Conservation (phyloP, 2,888 invertebrate genomes). For the Lycocerus yunnanus region DNA sequence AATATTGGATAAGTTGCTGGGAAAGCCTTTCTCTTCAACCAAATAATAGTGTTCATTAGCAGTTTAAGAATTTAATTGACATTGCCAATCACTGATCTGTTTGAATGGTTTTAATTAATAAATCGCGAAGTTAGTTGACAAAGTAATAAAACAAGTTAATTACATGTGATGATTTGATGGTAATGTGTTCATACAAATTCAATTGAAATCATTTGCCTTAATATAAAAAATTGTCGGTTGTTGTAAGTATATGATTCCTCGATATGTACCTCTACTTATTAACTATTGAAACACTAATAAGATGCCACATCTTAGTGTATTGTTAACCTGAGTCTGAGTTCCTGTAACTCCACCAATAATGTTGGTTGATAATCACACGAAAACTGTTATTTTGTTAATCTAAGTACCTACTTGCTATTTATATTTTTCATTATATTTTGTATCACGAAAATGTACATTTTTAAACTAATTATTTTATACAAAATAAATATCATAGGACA, state of each 20-base stretch:
- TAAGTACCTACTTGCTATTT: slow-evolving; percentile 44
- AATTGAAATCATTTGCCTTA: slow-evolving; percentile 42
- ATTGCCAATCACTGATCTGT: slow-evolving; percentile 19
- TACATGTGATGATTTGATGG: slow-evolving; percentile 27
- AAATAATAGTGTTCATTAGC: slow-evolving; percentile 44
- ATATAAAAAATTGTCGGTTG: slow-evolving; percentile 39
- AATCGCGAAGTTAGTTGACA: not conserved
- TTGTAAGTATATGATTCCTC: slow-evolving; percentile 24
- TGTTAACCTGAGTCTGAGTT: slow-evolving; percentile 50
- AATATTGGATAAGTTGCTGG: slow-evolving; percentile 41
- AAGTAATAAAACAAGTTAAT: not conserved
- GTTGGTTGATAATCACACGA: slow-evolving; percentile 30
- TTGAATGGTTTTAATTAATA: slow-evolving; percentile 9
- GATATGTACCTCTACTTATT: not conserved
- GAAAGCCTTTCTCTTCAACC: slow-evolving; percentile 32
- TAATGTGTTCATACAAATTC: slow-evolving; percentile 15
- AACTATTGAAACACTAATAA: not conserved
- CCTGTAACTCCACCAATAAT: slow-evolving; percentile 41
- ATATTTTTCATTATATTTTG: slow-evolving; percentile 57
- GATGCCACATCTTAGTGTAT: slow-evolving; percentile 30
- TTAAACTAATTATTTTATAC: slow-evolving; percentile 54
- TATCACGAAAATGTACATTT: slow-evolving; percentile 56
- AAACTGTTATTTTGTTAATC: slow-evolving; percentile 33
- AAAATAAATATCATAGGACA: slow-evolving; percentile 39
- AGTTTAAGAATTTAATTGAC: slow-evolving; percentile 28